Conservation (phyloP, 2,888 invertebrate genomes). For the Meteorus cinctellus region DNA sequence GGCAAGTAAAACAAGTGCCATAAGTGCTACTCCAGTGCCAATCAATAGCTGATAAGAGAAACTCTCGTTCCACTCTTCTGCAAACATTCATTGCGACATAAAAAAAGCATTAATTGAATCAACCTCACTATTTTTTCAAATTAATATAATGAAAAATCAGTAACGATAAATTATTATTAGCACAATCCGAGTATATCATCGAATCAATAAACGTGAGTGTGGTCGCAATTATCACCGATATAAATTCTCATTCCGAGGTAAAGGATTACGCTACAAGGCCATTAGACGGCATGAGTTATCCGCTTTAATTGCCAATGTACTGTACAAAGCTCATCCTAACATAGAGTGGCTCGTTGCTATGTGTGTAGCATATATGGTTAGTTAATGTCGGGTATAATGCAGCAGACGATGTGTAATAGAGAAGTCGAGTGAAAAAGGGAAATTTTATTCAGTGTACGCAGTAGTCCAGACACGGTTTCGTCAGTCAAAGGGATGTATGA, state of each 20-base stretch:
- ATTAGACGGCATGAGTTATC: background rate
- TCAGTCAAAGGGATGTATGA: constrained; percentile 1
- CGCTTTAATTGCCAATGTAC: constrained; percentile 24
- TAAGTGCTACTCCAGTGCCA: constrained; percentile 77
- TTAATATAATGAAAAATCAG: background rate
- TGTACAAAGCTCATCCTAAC: background rate
- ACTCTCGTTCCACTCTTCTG: constrained; percentile 68
- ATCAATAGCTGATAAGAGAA: constrained; percentile 77
- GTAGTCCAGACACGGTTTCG: constrained; percentile 3
- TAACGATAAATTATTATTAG: constrained; percentile 5
- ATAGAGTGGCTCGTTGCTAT: constrained; percentile 1
- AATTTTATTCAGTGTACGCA: background rate
- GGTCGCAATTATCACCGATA: constrained; percentile 17
- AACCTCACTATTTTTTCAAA: no score
- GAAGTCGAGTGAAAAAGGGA: background rate
- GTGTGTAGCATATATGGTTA: background rate
- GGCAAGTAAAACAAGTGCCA: constrained; percentile 81
- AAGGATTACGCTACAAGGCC: constrained; percentile 5
- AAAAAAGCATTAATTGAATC: background rate
- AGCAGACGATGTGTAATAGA: background rate
- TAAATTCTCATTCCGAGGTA: constrained; percentile 33
- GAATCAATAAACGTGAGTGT: constrained; percentile 25
- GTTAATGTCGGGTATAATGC: background rate
- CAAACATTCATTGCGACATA: constrained; percentile 35
- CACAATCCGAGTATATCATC: background rate